Base-by-base conservation (phyloP, 2,113 vertebrate genomes). In the Trematomus loennbergii region DNA sequence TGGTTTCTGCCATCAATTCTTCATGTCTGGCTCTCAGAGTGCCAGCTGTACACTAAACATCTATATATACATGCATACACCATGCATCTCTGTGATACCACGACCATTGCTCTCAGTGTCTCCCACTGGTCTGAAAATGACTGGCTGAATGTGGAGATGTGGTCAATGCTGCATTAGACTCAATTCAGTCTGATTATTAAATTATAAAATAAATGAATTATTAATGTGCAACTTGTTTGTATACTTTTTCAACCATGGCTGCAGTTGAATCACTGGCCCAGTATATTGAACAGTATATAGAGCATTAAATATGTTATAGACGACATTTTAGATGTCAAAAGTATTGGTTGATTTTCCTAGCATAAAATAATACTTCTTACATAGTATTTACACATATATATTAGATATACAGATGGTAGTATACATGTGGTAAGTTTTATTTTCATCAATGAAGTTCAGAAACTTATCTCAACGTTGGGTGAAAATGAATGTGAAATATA, bases 1-100 rank as follows among this genome's bases (percentile, higher is more conserved):
- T 78, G 77, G 46, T 57, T 54, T 55, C 55, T 67, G 46, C 10
- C 81, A 78, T 87, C 43, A 66, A 58, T 81, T 71, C 58, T 74
- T 73, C 9, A 81, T 76, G 64, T 29, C 10, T 0, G 2, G 16
- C 40, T 54, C 12, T 70, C 59, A 40, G 58, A 58, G 64, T 18
- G 52, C 29, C 18, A 60, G 12, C 22, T 46, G 52, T 69, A 46
- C 58, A 59, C 48, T 29, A 29, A 29, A 3, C 16, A 55, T 22
- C 25, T 18, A 29, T 33, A 65, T 18, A 53, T 25, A 25, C 20
- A 22, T 48, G 1, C 1, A 8, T 20, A 22, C 36, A 40, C 36
- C 36, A 40, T 40, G 7, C 12, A 74, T 53, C 45, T 50, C 20
- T 1, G 5, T 63, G 79, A 50, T 59, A 60, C 18, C 45, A 64